Evolutionary conservation across 53 echinoderm and acorn worm genomes (phyloP), one percentile per base, ranked within the genome.

Genomic region (Echinometra lucunter): DNA sequence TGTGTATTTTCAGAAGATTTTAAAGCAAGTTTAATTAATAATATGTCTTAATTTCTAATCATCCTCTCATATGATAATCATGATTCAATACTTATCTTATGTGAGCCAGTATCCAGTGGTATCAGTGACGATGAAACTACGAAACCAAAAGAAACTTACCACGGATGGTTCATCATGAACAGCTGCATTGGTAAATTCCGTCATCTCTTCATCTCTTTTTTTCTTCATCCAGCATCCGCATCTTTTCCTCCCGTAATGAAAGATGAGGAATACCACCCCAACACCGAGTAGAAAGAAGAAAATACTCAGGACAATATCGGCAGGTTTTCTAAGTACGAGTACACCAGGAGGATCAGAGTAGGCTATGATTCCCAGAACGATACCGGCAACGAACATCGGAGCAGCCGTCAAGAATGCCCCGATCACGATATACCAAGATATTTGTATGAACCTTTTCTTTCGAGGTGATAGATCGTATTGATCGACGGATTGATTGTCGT

Each of bases 361-460:
- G 38, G 66, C 90, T 9, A 90, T 57, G 58, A 90, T 47, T 4
- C 90, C 90, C 1, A 90, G 63, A 16, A 90, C 90, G 63, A 90
- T 90, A 12, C 90, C 90, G 63, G 35, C 12, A 56, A 40, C 90
- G 63, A 90, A 90, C 90, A 90, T 38, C 23, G 90, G 90, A 37
- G 15, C 63, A 25, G 90, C 90, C 9, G 90, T 90, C 25, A 90
- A 37, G 60, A 90, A 90, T 40, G 90, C 90, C 12, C 37, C 90
- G 63, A 90, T 90, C 32, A 90, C 40, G 37, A 90, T 57, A 25
- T 57, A 60, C 90, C 90, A 90, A 3, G 90, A 1, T 34, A 90
- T 60, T 23, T 60, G 21, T 12, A 90, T 63, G 25, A 32, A 19
- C 35, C 63, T 90, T 23, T 57, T 60, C 58, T 90, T 90, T 7